These are phyloP conservation scores for Zootermopsis nevadensis DNA, from an alignment of 2,888 invertebrate genomes.

Conservation along the genomic window DNA sequence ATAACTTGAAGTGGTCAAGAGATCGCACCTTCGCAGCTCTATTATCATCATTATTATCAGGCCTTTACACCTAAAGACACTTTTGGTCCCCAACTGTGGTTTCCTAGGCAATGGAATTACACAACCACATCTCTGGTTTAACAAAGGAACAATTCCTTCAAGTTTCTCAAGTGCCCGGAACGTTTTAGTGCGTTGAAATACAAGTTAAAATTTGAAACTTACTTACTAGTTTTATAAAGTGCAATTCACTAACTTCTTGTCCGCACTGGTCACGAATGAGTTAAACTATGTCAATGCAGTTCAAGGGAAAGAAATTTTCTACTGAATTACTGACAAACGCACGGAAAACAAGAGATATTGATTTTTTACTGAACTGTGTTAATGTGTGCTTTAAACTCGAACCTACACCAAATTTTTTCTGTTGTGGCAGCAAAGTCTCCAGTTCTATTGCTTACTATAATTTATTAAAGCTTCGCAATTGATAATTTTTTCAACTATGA, in stretches of 20 bases:
- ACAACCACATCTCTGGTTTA: too few relatives aligned
- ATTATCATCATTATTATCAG: too few relatives aligned
- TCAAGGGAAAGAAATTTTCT: neutral
- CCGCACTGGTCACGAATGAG: neutral
- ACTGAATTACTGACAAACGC: neutral
- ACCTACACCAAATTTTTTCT: too few relatives aligned
- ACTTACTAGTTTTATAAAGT: neutral
- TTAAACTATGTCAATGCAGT: neutral
- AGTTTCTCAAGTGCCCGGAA: too few relatives aligned
- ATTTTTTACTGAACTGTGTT: neutral
- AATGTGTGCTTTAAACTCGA: neutral
- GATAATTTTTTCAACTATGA: neutral
- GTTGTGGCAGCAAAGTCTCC: neutral
- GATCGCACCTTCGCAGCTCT: too few relatives aligned
- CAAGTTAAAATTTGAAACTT: too few relatives aligned
- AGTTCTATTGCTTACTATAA: slow-evolving; percentile 7
- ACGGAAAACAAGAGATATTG: neutral
- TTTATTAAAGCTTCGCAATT: slow-evolving; percentile 26
- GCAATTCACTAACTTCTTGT: neutral
- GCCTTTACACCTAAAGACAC: too few relatives aligned
- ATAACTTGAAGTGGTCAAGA: too few relatives aligned
- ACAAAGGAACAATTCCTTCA: too few relatives aligned
- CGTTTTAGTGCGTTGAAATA: too few relatives aligned
- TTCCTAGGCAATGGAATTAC: too few relatives aligned
- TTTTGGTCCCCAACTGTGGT: too few relatives aligned